Conservation (phyloP, 2,797 vertebrate species). For the Diceros bicornis region DNA sequence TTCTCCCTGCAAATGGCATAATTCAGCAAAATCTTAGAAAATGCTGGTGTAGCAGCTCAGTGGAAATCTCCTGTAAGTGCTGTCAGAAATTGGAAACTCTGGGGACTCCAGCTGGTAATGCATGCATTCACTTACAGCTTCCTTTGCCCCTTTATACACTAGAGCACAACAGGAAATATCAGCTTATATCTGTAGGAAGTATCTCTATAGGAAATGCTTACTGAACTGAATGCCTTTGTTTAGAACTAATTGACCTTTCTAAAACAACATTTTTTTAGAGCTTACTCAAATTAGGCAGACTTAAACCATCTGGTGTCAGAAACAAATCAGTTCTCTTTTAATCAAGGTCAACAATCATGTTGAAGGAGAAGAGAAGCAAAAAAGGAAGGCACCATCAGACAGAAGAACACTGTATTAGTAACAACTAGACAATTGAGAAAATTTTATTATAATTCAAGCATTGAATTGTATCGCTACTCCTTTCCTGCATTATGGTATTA, state of each 20-base stretch:
- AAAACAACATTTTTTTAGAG: slow-evolving; percentile 57
- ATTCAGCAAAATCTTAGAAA: slow-evolving; percentile 69
- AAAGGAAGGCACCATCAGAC: neutral
- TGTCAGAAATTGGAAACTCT: slow-evolving; percentile 63
- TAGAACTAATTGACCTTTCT: slow-evolving; percentile 79
- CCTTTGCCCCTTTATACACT: slow-evolving; percentile 56
- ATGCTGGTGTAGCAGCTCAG: slow-evolving; percentile 43
- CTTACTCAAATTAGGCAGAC: slow-evolving; percentile 66
- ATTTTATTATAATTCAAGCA: slow-evolving; percentile 45
- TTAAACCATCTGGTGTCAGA: slow-evolving; percentile 62
- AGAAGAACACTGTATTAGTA: slow-evolving; percentile 28
- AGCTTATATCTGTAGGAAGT: slow-evolving; percentile 71
- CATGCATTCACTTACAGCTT: slow-evolving; percentile 59
- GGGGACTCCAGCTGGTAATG: slow-evolving; percentile 56
- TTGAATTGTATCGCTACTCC: slow-evolving; percentile 31
- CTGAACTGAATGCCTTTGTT: slow-evolving; percentile 78
- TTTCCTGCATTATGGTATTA: slow-evolving; percentile 5
- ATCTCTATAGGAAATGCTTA: slow-evolving; percentile 64
- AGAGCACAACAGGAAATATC: slow-evolving; percentile 61
- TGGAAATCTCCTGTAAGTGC: slow-evolving; percentile 56
- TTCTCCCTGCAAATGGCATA: slow-evolving; percentile 11
- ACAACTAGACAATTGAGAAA: slow-evolving; percentile 6
- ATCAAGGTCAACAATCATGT: slow-evolving; percentile 46
- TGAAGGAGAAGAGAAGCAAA: slow-evolving; percentile 58
- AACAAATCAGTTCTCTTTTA: slow-evolving; percentile 49